A percentile compares a stretch with the other conserved stretches of the same genome.
Evolutionary conservation across 1,140 invertebrate species (phyloP).

Genomic region (Heliconius nattereri): DNA sequence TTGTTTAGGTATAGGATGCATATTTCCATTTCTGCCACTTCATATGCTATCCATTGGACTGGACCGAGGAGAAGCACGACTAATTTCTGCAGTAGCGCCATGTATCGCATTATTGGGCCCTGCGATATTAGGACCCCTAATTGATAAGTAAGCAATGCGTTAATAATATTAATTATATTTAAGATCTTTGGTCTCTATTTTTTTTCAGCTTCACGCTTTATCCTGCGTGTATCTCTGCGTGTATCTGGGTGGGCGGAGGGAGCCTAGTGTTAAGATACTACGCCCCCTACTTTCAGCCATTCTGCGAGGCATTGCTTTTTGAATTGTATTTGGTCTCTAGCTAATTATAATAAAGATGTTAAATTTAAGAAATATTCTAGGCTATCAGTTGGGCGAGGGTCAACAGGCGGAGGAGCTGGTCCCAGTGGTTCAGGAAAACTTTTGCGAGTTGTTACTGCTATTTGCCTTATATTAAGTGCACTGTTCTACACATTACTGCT

Average conservation of each 20-base stretch:
- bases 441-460: conserved; percentile 85
- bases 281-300: too few relatives aligned
- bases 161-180: background rate
- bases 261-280: too few relatives aligned
- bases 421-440: conserved; percentile 80
- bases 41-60: conserved; percentile 88
- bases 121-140: conserved; percentile 84
- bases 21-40: conserved; percentile 88
- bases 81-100: conserved; percentile 88
- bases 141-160: conserved; percentile 83
- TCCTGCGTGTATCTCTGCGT: too few relatives aligned
- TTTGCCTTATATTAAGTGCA: conserved; percentile 85
- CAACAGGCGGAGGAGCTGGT: conserved; percentile 63
- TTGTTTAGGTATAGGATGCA: conserved; percentile 86
- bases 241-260: too few relatives aligned
- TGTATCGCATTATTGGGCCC: conserved; percentile 87
- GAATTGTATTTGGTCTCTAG: background rate
- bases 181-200: background rate
- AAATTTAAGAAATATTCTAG: conserved; percentile 30
- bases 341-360: too few relatives aligned
- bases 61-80: conserved; percentile 84
- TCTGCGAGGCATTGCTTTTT: too few relatives aligned
- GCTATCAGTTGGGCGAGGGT: conserved; percentile 77
- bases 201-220: too few relatives aligned
- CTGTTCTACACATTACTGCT: conserved; percentile 85